Conservation (phyloP, 2,797 vertebrate genomes). For the Lateolabrax maculatus region DNA sequence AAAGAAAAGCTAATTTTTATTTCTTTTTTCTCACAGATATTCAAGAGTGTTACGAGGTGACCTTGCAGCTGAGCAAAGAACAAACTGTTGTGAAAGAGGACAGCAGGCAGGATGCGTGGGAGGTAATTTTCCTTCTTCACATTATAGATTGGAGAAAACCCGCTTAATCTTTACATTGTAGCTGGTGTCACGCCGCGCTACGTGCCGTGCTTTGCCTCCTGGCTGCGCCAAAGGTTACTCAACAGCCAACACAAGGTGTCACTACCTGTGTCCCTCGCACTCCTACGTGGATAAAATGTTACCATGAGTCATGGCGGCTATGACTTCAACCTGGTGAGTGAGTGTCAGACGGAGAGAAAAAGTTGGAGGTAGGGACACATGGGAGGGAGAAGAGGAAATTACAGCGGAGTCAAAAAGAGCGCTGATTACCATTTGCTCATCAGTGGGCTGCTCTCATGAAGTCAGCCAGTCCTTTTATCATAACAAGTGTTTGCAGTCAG, state of each 20-base stretch:
- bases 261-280: conserved; percentile 55
- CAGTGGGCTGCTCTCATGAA: conserved; percentile 63
- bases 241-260: conserved; percentile 32
- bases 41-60: conserved; percentile 89
- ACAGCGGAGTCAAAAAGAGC: conserved; percentile 73
- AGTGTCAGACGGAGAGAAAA: conserved; percentile 47
- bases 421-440: conserved; percentile 70
- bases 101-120: conserved; percentile 68
- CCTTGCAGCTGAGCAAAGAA: conserved; percentile 83
- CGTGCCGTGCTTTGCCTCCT: conserved; percentile 13
- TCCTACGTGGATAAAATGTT: conserved; percentile 40
- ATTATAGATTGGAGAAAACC: conserved; percentile 55
- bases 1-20: conserved; percentile 47
- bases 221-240: conserved; percentile 18
- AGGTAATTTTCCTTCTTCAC: conserved; percentile 79
- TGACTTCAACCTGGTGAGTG: conserved; percentile 53
- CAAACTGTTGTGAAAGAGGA: conserved; percentile 79
- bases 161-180: conserved; percentile 58
- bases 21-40: conserved; percentile 82
- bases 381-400: conserved; percentile 56
- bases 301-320: conserved; percentile 47
- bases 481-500: conserved; percentile 65
- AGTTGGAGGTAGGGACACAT: conserved; percentile 27
- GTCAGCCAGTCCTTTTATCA: conserved; percentile 67
- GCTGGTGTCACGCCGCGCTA: conserved; percentile 25